Base-by-base conservation (phyloP, 2,113 vertebrate species). In the Sinocyclocheilus anshuiensis region DNA sequence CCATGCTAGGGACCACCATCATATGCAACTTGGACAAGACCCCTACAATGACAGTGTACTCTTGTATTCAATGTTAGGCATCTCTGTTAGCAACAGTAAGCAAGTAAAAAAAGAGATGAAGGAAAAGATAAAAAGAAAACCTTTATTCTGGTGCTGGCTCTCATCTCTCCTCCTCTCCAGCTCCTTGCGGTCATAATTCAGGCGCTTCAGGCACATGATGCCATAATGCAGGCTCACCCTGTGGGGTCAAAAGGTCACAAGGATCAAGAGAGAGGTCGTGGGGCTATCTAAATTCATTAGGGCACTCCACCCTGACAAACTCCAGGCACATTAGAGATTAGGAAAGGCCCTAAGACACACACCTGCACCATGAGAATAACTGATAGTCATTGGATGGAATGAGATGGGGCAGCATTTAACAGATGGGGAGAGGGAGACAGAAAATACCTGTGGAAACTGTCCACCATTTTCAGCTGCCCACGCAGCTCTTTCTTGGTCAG, bases 181-280 rank as follows among this genome's bases (percentile, higher is more conserved):
- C 90, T 98, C 97, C 87, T 98, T 98, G 75, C 97, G 94, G 89
- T 98, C 97, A 76, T 98, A 98, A 91, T 98, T 98, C 79, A 98
- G 94, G 61, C 97, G 94, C 93, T 98, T 98, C 90, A 98, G 94
- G 91, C 97, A 97, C 97, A 98, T 97, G 91, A 98, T 97, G 90
- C 97, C 97, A 1, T 97, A 98, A 92, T 98, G 97, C 89, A 98
- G 91, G 81, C 97, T 98, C 93, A 97, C 97, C 93, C 97, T 98
- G 93, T 39, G 72, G 89, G 87, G 86, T 89, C 83, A 89, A 88
- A 89, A 85, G 81, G 87, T 77, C 88, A 86, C 61, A 85, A 86
- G 84, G 59, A 84, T 86, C 45, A 87, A 84, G 3, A 33, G 42
- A 42, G 48, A 42, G 50, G 76, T 86, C n/a, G 59, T 18, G 57